A percentile compares a stretch with the other conserved stretches of the same genome.
phyloP scores from a whole-genome alignment of 37 sponge, comb jelly and placozoan genomes.

The Diacarnus erythraeanus region DNA sequence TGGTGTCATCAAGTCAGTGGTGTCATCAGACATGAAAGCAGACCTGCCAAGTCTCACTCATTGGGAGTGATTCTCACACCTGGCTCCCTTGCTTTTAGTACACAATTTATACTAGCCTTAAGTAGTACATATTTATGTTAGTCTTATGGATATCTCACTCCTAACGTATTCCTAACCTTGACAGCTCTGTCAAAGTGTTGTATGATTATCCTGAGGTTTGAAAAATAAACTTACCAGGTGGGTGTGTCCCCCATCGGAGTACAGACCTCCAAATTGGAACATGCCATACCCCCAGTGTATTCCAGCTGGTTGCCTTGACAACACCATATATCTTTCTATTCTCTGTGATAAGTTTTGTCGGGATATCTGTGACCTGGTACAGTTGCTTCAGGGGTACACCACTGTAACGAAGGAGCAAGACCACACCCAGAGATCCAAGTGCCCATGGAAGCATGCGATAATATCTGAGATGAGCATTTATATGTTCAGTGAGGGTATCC shows the following conservation, averaged over 20 bases:
- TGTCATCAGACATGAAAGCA: no score
- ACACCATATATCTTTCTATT: conserved; percentile 18
- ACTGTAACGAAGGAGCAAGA: conserved; percentile 7
- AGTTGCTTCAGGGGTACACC: conserved; percentile 9
- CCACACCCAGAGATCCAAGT: conserved; percentile 35
- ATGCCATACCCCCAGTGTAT: conserved; percentile 57
- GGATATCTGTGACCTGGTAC: conserved; percentile 6
- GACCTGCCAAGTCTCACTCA: no score
- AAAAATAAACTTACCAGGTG: conserved; percentile 39
- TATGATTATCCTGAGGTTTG: neutral
- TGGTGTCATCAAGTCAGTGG: no score
- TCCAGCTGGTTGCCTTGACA: conserved; percentile 5
- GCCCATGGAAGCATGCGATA: conserved; percentile 47
- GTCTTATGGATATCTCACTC: no score
- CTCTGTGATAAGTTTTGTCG: neutral
- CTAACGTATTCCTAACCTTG: neutral
- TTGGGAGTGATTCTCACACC: no score
- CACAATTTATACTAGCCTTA: no score
- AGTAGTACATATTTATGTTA: no score
- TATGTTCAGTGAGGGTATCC: conserved; percentile 15
- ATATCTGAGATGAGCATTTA: conserved; percentile 14
- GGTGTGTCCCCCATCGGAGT: conserved; percentile 8
- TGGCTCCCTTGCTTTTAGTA: no score
- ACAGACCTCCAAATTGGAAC: conserved; percentile 14
- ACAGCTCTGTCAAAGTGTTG: no score